Percentiles rank a stretch among this genome's conserved stretches.
Conservation (phyloP, 2,888 invertebrate genomes). For the Tachina lurida region DNA sequence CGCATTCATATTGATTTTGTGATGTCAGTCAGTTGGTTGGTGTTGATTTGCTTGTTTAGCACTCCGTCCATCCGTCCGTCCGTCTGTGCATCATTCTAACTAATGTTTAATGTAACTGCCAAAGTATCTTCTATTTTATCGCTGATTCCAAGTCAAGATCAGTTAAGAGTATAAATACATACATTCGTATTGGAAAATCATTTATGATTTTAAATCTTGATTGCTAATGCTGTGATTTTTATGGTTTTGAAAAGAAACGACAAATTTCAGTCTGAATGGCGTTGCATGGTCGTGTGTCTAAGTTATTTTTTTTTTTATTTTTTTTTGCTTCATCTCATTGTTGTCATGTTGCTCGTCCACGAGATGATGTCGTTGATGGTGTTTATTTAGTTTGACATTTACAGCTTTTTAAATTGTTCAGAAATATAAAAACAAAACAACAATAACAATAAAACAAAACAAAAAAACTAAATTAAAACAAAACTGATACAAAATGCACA, state of each 20-base stretch:
- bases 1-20: constrained; percentile 3
- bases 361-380: constrained; percentile 67
- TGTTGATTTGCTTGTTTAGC: constrained; percentile 48
- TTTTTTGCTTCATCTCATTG: constrained; percentile 6
- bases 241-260: constrained; percentile 47
- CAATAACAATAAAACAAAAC: constrained; percentile 30
- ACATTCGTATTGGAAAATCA: constrained; percentile 45
- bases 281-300: constrained; percentile 47
- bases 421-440: constrained; percentile 22
- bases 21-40: constrained; percentile 31
- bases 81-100: constrained; percentile 37
- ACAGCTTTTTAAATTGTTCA: constrained; percentile 68
- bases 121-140: constrained; percentile 13
- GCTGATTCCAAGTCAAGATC: constrained; percentile 10
- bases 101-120: constrained; percentile 16
- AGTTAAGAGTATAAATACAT: constrained; percentile 18
- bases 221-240: constrained; percentile 61
- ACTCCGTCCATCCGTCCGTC: constrained; percentile 8
- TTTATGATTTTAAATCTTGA: constrained; percentile 57
- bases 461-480: constrained; percentile 56
- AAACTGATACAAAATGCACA: constrained; percentile 59
- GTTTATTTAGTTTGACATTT: constrained; percentile 71
- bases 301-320: constrained; percentile 4
- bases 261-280: constrained; percentile 34
- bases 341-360: constrained; percentile 28